Evolutionary conservation across 2,797 vertebrate genomes (phyloP).

Genomic region (Gallinago stenura): DNA sequence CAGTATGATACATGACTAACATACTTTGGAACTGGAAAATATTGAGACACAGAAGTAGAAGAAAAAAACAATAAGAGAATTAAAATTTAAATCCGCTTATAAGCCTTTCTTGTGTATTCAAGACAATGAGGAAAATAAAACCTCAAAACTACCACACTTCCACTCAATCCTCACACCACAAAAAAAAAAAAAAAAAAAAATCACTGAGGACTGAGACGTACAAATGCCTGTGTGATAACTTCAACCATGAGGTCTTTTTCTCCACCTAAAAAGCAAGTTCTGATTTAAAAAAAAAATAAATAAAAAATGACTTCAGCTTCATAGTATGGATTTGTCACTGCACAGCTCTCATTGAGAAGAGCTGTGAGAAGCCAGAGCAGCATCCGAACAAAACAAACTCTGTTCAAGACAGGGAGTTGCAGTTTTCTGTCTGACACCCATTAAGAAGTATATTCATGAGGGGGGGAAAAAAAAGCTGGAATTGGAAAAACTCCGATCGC

Average conservation of each 20-base stretch:
- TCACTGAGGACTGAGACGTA: background rate
- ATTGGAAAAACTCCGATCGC: background rate
- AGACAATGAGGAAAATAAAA: background rate
- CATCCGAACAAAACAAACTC: slow-evolving; percentile 76
- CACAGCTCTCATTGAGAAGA: slow-evolving; percentile 66
- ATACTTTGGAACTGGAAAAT: background rate
- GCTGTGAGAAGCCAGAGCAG: slow-evolving; percentile 61
- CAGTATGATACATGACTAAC: background rate
- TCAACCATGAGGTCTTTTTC: slow-evolving; percentile 69
- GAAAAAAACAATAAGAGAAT: background rate
- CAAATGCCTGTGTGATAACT: slow-evolving; percentile 63
- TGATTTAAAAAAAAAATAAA: slow-evolving; percentile 35
- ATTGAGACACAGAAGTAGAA: background rate
- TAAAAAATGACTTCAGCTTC: slow-evolving; percentile 71
- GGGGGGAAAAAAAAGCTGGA: background rate
- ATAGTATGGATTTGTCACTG: slow-evolving; percentile 71
- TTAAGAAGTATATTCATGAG: slow-evolving; percentile 51
- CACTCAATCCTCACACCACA: background rate
- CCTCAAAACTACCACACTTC: background rate
- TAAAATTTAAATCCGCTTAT: background rate
- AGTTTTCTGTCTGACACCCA: slow-evolving; percentile 47
- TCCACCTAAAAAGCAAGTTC: slow-evolving; percentile 71
- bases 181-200: background rate
- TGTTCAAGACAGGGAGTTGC: slow-evolving; percentile 42
- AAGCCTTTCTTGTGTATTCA: background rate